A percentile compares a stretch with the other conserved stretches of the same genome.
phyloP scores from a whole-genome alignment of 2,888 invertebrate species.

The Apamea sordens region DNA sequence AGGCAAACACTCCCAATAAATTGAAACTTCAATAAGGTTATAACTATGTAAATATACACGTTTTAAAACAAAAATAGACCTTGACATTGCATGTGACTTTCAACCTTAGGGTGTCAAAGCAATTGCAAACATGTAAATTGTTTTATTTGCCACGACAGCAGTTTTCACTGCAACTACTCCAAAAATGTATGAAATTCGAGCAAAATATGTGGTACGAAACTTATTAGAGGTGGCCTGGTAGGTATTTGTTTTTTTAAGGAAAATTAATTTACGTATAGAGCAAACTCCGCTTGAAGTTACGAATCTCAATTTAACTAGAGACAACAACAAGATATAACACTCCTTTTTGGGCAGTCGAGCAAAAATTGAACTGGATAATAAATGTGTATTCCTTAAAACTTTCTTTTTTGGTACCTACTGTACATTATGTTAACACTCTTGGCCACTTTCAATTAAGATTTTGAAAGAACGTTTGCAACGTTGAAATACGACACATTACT shows the following conservation, averaged over 20 bases:
- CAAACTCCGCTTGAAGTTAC: background rate
- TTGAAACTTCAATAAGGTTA: background rate
- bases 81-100: no score
- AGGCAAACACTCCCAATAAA: background rate
- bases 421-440: background rate
- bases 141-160: background rate
- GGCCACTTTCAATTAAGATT: no score
- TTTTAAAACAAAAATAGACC: no score
- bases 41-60: no score
- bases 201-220: background rate
- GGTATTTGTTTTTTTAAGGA: background rate
- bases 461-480: no score
- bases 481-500: no score
- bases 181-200: background rate
- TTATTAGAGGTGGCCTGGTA: background rate
- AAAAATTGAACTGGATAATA: background rate
- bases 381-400: no score
- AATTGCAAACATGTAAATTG: no score
- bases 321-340: background rate
- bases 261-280: background rate
- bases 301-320: conserved; percentile 1
- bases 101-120: no score
- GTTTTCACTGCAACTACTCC: background rate
- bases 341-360: background rate
- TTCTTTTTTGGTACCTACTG: background rate